These are phyloP conservation scores for Drosophila neonasuta DNA, from an alignment of 2,888 invertebrate genomes.

Conservation along the genomic window DNA sequence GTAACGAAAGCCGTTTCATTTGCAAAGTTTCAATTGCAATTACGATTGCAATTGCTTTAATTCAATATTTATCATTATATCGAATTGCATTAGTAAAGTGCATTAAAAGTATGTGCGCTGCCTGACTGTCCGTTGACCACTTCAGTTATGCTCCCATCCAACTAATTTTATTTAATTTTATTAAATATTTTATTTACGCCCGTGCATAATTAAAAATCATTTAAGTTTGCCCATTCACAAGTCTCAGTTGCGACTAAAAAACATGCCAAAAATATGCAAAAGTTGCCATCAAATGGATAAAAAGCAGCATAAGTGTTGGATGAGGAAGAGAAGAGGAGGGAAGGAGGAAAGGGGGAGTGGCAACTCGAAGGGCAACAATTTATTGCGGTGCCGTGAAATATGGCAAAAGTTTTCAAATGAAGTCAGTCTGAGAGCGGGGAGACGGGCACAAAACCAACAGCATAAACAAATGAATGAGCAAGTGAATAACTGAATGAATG, in stretches of 20 bases:
- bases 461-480: constrained; percentile 58
- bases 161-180: constrained; percentile 25
- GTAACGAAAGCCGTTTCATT: constrained; percentile 20
- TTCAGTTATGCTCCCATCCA: constrained; percentile 21
- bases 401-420: constrained; percentile 71
- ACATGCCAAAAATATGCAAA: constrained; percentile 51
- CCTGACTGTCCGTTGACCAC: constrained; percentile 3
- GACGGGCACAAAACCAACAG: constrained; percentile 31
- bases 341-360: not conserved
- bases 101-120: constrained; percentile 36
- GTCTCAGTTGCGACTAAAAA: constrained; percentile 28
- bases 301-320: not conserved
- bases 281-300: constrained; percentile 36
- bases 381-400: constrained; percentile 68
- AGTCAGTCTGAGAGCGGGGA: constrained; percentile 46
- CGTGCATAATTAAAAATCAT: constrained; percentile 64
- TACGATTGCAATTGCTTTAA: constrained; percentile 38
- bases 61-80: constrained; percentile 62
- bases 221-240: constrained; percentile 50
- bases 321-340: too few species aligned
- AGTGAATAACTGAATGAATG: constrained; percentile 41
- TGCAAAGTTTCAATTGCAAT: constrained; percentile 28
- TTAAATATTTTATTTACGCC: constrained; percentile 27
- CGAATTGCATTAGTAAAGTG: constrained; percentile 43
- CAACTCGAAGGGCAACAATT: constrained; percentile 53